Base-by-base conservation (phyloP, 2,113 vertebrate genomes). In the Calyptomena viridis region DNA sequence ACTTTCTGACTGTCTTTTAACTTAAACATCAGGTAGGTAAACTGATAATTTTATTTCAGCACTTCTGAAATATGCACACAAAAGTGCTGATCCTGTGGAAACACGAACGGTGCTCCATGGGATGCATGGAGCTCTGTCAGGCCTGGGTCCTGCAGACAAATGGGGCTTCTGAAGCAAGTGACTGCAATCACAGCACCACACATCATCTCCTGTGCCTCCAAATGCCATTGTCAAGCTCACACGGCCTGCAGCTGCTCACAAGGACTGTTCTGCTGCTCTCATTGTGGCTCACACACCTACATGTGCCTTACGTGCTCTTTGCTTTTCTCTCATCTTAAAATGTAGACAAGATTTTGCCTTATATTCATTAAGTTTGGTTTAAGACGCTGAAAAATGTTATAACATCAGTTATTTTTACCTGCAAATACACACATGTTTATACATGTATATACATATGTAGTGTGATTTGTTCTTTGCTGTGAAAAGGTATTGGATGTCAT, bases 1-100 rank as follows among this genome's bases (percentile, higher is more conserved):
- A 42, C 35, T 93, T 91, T 83, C 56, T 94, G 75, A 72, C 33
- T 30, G 10, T 71, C 20, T 80, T 77, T 76, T 71, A 35, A 90
- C 21, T 74, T 50, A 67, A 86, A 19, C 39, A 40, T 66, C 46
- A 74, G 19, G 28, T 18, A 52, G 35, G 52, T 86, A 79, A 96
- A 46, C 13, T 5, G 73, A 60, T 31, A 8, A 9, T 53, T 93
- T 95, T 58, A 89, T 75, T 90, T 92, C 47, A 60, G 14, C 47
- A 14, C 15, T 84, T 88, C 27, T 40, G 52, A 95, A 92, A 64
- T 3, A 22, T 14, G 15, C 30, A 20, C 8, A 14, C 24, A 50
- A 79, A 74, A 91, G 30, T 12, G 2, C 11, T 75, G 74, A 53
- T 68, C 53, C 46, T 89, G 23, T n/a, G 53, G 81, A 53, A 81